A percentile compares a stretch with the other conserved stretches of the same genome.
Evolutionary conservation across 2,113 vertebrate species (phyloP).

Genomic region (Lagopus leucura): DNA sequence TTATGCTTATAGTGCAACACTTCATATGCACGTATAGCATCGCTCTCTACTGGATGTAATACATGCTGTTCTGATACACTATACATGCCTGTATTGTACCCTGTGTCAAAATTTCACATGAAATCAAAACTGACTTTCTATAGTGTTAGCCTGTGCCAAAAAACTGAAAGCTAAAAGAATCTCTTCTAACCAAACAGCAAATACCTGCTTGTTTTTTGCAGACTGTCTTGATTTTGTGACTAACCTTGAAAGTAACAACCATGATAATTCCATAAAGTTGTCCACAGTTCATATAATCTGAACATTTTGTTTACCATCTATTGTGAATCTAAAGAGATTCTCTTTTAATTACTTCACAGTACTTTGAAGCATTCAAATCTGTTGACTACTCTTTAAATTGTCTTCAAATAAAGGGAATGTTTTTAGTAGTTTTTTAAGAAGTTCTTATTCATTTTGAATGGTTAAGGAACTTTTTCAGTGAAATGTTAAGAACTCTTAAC

Average conservation of each 20-base stretch:
- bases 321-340: background rate
- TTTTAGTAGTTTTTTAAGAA: background rate
- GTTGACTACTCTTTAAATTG: background rate
- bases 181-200: background rate
- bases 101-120: background rate
- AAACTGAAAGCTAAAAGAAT: background rate
- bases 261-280: background rate
- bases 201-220: background rate
- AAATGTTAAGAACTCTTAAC: background rate
- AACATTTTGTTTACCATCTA: background rate
- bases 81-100: rapidly evolving
- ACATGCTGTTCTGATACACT: background rate
- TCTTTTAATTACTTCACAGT: background rate
- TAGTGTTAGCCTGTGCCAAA: background rate
- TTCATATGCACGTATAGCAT: background rate
- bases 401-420: background rate
- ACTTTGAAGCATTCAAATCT: background rate
- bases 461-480: background rate
- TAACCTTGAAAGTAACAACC: background rate
- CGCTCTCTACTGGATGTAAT: background rate
- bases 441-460: background rate
- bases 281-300: background rate
- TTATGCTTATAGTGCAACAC: background rate
- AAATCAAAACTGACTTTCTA: background rate
- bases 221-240: background rate